Evolutionary conservation across 2,888 invertebrate species (phyloP).

Genomic region (Epistrophe grossulariae): DNA sequence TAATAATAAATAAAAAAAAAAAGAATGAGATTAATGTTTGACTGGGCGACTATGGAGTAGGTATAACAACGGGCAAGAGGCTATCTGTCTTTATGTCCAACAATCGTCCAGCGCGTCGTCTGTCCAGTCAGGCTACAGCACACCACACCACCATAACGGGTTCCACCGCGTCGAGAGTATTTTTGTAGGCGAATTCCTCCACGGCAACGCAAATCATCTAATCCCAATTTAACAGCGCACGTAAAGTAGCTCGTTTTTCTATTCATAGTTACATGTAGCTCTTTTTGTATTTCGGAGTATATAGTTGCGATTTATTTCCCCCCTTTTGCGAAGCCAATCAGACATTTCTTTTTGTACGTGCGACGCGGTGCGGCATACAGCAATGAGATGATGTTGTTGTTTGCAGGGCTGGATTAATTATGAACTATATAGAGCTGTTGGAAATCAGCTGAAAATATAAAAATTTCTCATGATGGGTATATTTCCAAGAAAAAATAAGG

Average conservation of each 20-base stretch:
- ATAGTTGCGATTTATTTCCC: conserved; percentile 68
- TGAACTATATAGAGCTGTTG: not conserved
- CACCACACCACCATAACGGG: conserved; percentile 46
- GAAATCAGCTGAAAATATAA: not conserved
- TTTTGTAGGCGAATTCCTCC: conserved; percentile 75
- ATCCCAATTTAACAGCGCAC: conserved; percentile 76
- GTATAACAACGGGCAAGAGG: conserved; percentile 61
- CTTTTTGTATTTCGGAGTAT: conserved; percentile 33
- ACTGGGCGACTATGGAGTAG: conserved; percentile 47
- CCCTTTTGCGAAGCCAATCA: conserved; percentile 67
- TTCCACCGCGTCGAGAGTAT: conserved; percentile 44
- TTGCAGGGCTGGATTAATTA: not conserved
- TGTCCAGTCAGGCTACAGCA: conserved; percentile 39
- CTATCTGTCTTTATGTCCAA: conserved; percentile 71
- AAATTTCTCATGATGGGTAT: not conserved
- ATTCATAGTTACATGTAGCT: conserved; percentile 67
- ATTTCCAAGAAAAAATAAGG: too few species aligned
- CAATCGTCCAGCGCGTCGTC: conserved; percentile 58
- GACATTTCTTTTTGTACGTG: conserved; percentile 53
- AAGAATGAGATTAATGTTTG: conserved; percentile 70
- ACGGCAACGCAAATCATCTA: conserved; percentile 75
- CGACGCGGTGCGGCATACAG: conserved; percentile 37
- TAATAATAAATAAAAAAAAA: conserved; percentile 53
- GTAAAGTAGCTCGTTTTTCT: conserved; percentile 74
- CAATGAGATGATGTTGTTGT: conserved; percentile 42